Percentiles rank a stretch among this genome's conserved stretches.
phyloP scores from a whole-genome alignment of 2,113 vertebrate genomes.

The Cettia cetti region DNA sequence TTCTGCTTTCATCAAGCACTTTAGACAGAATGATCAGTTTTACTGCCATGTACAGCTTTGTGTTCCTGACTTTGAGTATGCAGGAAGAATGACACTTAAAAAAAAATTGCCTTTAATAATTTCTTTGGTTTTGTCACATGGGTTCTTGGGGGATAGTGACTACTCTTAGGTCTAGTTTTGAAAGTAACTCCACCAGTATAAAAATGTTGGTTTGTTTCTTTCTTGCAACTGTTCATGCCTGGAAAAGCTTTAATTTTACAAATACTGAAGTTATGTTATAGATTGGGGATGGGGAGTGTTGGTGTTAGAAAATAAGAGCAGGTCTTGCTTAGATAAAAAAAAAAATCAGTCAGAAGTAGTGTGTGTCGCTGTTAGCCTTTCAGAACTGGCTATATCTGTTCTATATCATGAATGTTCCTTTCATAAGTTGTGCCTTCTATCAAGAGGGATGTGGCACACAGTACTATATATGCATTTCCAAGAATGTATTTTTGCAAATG shows the following conservation, averaged over 20 bases:
- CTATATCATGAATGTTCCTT: neutral
- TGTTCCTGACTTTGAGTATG: neutral
- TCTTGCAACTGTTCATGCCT: neutral
- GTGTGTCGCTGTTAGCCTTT: neutral
- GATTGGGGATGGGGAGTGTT: neutral
- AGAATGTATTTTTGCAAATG: conserved; percentile 8
- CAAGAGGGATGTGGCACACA: neutral
- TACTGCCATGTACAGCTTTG: neutral
- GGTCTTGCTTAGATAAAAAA: neutral
- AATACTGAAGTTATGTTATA: neutral
- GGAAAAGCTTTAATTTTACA: neutral
- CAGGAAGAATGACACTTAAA: neutral
- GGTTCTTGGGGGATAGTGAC: neutral
- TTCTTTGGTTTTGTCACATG: neutral
- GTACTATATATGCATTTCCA: neutral
- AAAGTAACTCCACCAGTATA: neutral
- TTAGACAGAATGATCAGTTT: conserved; percentile 1
- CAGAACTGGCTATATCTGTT: neutral
- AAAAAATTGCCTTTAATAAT: neutral
- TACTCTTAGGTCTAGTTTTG: neutral
- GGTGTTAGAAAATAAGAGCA: neutral
- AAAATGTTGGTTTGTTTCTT: neutral
- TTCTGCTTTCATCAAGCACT: conserved; percentile 40
- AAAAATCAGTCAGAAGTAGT: neutral
- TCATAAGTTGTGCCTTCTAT: neutral